Evolutionary conservation across 2,797 vertebrate species (phyloP).

Genomic region (Mycteria americana): DNA sequence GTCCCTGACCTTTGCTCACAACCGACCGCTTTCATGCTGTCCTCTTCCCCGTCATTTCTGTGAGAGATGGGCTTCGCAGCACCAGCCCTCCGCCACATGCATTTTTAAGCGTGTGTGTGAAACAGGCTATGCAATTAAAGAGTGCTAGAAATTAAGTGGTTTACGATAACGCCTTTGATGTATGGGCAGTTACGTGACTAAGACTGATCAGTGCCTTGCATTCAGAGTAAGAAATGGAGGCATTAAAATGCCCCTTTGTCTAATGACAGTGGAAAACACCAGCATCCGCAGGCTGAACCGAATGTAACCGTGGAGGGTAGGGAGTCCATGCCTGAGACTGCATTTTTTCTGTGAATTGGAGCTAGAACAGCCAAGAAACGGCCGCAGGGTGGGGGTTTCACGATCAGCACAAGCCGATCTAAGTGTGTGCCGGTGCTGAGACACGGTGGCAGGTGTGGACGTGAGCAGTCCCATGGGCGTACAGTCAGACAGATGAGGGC

Average conservation of each 20-base stretch:
- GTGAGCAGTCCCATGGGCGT: rapidly evolving
- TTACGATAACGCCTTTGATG: rapidly evolving
- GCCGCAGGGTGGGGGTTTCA: neutral
- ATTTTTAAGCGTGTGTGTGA: rapidly evolving
- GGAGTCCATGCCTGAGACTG: neutral
- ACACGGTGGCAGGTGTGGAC: neutral
- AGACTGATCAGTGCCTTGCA: neutral
- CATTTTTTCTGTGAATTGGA: neutral
- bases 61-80: rapidly evolving
- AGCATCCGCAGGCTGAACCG: rapidly evolving
- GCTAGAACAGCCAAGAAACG: neutral
- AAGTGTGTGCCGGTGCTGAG: neutral
- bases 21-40: rapidly evolving
- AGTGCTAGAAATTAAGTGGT: neutral
- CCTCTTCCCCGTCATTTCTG: rapidly evolving
- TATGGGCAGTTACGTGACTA: neutral
- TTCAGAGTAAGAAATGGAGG: neutral
- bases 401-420: rapidly evolving
- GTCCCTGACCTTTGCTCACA: rapidly evolving
- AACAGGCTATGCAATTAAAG: rapidly evolving
- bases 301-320: neutral
- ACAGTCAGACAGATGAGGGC: neutral
- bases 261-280: neutral
- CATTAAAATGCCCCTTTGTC: neutral
- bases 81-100: rapidly evolving